phyloP scores from a whole-genome alignment of 2,888 invertebrate genomes.

The Patella pellucida region DNA sequence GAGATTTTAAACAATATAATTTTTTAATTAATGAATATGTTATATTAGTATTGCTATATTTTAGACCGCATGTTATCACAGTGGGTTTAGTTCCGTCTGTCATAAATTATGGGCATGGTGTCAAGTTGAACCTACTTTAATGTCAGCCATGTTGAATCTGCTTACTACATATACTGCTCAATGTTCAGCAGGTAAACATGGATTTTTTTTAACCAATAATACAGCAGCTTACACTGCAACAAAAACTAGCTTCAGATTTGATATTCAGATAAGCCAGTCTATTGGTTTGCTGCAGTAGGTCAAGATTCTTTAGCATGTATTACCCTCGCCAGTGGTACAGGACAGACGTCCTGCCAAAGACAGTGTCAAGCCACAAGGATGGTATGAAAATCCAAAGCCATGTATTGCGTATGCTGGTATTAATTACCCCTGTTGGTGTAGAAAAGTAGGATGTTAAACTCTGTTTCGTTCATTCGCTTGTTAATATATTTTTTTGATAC shows the following conservation, averaged over 20 bases:
- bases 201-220: no score
- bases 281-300: no score
- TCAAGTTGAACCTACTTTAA: constrained; percentile 54
- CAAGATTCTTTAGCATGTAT: no score
- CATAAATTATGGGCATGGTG: constrained; percentile 68
- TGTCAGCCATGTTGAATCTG: constrained; percentile 53
- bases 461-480: background rate
- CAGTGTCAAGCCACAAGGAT: no score
- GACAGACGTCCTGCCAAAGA: no score
- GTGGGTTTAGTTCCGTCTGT: constrained; percentile 54
- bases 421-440: background rate
- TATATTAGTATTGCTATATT: constrained; percentile 10
- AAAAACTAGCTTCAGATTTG: no score
- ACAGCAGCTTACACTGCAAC: no score
- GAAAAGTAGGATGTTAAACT: background rate
- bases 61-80: constrained; percentile 62
- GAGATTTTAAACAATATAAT: no score
- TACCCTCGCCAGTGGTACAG: no score
- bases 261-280: no score
- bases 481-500: background rate
- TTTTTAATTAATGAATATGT: background rate
- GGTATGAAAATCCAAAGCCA: no score
- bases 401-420: no score
- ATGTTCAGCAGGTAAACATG: constrained; percentile 58
- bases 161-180: constrained; percentile 60